A percentile compares a stretch with the other conserved stretches of the same genome.
Conservation (phyloP, 2,888 invertebrate species). For the Ormyrus labotus region DNA sequence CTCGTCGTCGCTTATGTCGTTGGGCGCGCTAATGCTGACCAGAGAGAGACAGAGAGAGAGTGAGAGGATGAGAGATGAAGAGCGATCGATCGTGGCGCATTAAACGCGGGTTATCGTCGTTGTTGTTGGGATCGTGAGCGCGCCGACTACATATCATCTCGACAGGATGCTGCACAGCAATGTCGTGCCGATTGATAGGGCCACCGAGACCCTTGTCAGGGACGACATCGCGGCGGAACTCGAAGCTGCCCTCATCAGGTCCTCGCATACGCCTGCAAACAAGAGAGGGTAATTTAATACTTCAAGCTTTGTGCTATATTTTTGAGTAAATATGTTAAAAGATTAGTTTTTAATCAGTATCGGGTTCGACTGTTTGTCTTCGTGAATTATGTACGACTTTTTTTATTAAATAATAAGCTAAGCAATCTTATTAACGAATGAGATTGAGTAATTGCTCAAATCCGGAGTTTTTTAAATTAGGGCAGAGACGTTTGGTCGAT, state of each 20-base stretch:
- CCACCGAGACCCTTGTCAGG: conserved; percentile 66
- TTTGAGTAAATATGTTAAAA: no score
- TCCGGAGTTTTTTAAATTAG: not conserved
- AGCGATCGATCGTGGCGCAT: conserved; percentile 35
- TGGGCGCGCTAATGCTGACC: not conserved
- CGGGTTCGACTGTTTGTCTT: no score
- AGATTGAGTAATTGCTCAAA: no score
- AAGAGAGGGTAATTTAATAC: conserved; percentile 15
- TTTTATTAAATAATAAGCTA: no score
- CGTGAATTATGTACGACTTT: no score
- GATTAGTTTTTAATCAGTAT: no score
- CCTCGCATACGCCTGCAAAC: conserved; percentile 72
- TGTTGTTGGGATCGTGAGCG: conserved; percentile 11
- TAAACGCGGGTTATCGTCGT: conserved; percentile 13
- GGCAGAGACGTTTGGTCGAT: not conserved
- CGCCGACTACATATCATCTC: conserved; percentile 70
- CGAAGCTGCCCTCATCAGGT: conserved; percentile 70
- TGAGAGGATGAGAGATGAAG: no score
- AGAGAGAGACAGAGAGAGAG: no score
- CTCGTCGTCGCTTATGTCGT: conserved; percentile 1
- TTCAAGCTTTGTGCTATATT: no score
- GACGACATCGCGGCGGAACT: conserved; percentile 70
- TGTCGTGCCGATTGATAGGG: conserved; percentile 63
- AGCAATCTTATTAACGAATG: no score
- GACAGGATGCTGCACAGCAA: conserved; percentile 66